These are phyloP conservation scores for Heterodera carotae DNA, from an alignment of 1,140 invertebrate species.

Conservation along the genomic window DNA sequence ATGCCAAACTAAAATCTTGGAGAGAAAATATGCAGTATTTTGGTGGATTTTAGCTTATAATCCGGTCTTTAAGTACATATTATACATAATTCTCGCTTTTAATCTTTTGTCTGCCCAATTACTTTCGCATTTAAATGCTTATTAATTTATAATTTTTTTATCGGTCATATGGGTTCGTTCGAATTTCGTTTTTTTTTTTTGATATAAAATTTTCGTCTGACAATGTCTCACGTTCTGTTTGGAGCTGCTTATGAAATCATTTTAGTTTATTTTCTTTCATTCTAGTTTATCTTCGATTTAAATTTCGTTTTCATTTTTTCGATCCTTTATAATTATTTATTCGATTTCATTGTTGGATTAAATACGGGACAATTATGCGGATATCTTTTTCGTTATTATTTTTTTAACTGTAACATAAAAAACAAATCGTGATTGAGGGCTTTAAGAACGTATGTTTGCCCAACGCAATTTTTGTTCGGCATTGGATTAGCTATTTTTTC, in stretches of 20 bases:
- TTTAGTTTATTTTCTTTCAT: not conserved
- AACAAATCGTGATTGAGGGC: no score
- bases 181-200: not conserved
- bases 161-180: constrained; percentile 2
- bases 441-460: no score
- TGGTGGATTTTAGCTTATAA: no score
- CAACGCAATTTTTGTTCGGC: no score
- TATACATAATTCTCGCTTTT: no score
- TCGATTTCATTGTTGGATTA: not conserved
- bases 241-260: not conserved
- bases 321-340: not conserved
- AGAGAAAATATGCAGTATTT: no score
- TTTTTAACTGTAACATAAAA: no score
- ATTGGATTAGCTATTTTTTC: no score
- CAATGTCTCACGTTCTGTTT: not conserved
- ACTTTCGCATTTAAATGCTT: constrained; percentile 6
- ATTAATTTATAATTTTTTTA: not conserved
- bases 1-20: no score
- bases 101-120: not conserved
- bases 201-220: not conserved
- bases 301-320: not conserved
- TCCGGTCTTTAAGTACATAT: no score
- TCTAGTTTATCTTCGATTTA: not conserved
- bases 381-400: no score
- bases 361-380: not conserved